These are phyloP conservation scores for Diarsia mendica DNA, from an alignment of 2,888 invertebrate species.

Conservation along the genomic window DNA sequence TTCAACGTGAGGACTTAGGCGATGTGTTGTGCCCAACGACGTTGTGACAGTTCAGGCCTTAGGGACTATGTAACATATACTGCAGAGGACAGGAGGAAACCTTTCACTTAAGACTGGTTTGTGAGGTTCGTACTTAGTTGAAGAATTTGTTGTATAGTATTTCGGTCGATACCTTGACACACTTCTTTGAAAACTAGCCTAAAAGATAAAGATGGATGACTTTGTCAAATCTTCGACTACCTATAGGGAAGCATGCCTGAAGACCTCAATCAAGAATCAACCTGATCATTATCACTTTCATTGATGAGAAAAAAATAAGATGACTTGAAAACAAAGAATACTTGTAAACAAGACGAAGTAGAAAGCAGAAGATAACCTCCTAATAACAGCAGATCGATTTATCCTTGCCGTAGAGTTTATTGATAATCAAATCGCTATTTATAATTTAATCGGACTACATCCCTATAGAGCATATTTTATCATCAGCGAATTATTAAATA, in stretches of 20 bases:
- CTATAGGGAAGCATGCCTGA: not conserved
- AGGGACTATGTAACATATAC: conserved; percentile 4
- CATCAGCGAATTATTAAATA: not conserved
- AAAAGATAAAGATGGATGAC: not conserved
- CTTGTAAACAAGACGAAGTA: not conserved
- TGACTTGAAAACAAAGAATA: not conserved
- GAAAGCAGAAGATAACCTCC: not conserved
- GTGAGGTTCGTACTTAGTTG: not conserved
- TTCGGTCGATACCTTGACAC: not conserved
- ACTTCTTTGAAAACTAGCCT: not conserved
- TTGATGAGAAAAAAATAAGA: not conserved
- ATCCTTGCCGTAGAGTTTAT: not conserved
- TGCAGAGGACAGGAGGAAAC: not conserved
- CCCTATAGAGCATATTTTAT: not conserved
- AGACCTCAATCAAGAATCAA: not conserved
- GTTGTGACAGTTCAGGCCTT: conserved; percentile 23
- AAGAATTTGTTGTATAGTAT: not conserved
- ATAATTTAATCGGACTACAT: not conserved
- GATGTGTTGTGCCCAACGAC: too few species aligned
- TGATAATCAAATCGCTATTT: not conserved
- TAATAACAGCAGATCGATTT: not conserved
- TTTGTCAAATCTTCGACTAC: not conserved
- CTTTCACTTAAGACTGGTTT: conserved; percentile 26
- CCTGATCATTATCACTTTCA: not conserved
- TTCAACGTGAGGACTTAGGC: not conserved